Evolutionary conservation across 2,888 invertebrate genomes (phyloP), one percentile per base, ranked within the genome.

Genomic region (Troides aeacus): DNA sequence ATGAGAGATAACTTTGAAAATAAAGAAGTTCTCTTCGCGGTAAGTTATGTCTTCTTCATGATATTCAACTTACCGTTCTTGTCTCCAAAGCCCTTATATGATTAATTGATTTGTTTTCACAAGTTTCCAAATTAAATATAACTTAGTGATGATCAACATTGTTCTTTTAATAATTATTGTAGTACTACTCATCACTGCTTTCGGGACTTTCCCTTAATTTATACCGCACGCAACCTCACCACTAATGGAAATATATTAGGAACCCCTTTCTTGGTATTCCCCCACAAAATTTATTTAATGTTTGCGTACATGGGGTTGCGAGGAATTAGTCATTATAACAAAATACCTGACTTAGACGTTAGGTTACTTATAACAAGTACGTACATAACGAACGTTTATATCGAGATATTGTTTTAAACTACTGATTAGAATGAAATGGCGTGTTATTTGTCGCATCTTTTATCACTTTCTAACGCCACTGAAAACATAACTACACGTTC

Each of bases 381-480:
- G 8, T 12, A 23, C 10, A 21, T 56, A 15, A 58, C 15, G 23
- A 58, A 58, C 24, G 23, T 23, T 46, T 46, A 15, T 4, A 24
- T 1, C 6, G 21, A 46, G 39, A 42, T 65, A 17, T 57, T 57
- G 6, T 24, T 66, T 57, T 39, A 62, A 60, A 64, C 39, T 58
- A 50, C 58, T 21, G 12, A 50, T 17, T 17, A 30, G 39, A 59
- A 46, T 50, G 46, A 18, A 30, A 62, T 65, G 63, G 72, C 68
- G 65, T 61, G 65, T 65, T 66, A n/a, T n/a, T 72, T 75, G 73
- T 74, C 76, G 74, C 75, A 73, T 77, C 76, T 76, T 77, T 78
- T 76, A 81, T 79, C 78, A 78, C 82, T 82, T 82, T 82, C 81
- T 81, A 81, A 78, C 77, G 70, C 74, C 79, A 63, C 81, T 81